Base-by-base conservation (phyloP, 37 sponge, comb jelly and placozoan species). In the Diacarnus erythraeanus region DNA sequence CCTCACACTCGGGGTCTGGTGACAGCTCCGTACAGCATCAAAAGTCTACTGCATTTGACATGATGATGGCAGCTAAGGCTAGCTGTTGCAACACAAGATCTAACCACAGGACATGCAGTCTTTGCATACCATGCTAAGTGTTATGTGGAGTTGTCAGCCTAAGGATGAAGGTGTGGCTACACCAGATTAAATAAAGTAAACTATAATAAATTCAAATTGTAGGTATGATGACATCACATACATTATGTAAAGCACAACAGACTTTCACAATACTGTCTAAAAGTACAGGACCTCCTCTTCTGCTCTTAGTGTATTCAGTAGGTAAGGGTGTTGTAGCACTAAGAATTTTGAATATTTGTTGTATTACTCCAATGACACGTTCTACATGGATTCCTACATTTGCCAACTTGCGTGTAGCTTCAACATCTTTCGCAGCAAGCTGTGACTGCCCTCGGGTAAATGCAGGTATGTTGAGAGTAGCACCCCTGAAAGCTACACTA, bases 351-450 rank as follows among this genome's bases (percentile, higher is more conserved):
- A 79, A 86, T 21, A 68, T 65, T 30, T 86, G 86, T 2, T 80
- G 56, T 56, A 74, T 41, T 34, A 56, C 74, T 31, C 87, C 87
- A 80, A 87, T 87, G 38, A 80, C 68, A 38, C 87, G 21, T 69
- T 87, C 87, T 2, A 87, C 76, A 58, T 80, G 81, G n/a, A 87
- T 87, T 44, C 87, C n/a, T n/a, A n/a, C n/a, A n/a, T n/a, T n/a
- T n/a, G n/a, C n/a, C n/a, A n/a, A n/a, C n/a, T n/a, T n/a, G n/a
- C n/a, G n/a, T n/a, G n/a, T n/a, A n/a, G n/a, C n/a, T n/a, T n/a
- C n/a, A n/a, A n/a, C n/a, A n/a, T n/a, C n/a, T n/a, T n/a, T n/a
- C n/a, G n/a, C 38, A 3, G 77, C 18, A 23, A 87, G 59, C 38
- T 87, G 88, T 34, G 34, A 37, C 12, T 33, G 8, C 2, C 77